phyloP scores from a whole-genome alignment of 35 echinoderm and acorn worm species.

The Strongylocentrotus purpuratus region DNA sequence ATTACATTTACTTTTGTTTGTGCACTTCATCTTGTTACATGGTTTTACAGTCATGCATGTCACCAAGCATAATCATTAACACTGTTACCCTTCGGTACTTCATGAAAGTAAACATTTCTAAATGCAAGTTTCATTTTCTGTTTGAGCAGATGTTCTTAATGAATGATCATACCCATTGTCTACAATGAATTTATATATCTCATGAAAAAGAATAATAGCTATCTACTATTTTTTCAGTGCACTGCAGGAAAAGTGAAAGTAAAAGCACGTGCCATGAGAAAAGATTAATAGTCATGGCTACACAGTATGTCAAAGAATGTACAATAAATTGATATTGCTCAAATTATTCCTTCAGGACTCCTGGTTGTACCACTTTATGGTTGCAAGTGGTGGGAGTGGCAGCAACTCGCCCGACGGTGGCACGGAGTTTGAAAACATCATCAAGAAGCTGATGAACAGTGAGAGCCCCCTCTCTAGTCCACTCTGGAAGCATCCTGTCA shows the following conservation, averaged over 20 bases:
- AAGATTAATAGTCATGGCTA: too few relatives aligned
- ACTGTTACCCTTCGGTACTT: neutral
- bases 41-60: too few relatives aligned
- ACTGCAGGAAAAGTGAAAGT: too few relatives aligned
- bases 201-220: too few relatives aligned
- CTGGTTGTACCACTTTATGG: constrained; percentile 88
- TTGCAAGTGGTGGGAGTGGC: constrained; percentile 80
- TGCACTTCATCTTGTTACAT: neutral
- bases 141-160: neutral
- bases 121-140: neutral
- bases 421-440: constrained; percentile 87
- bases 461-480: constrained; percentile 62
- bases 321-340: too few relatives aligned
- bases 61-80: too few relatives aligned
- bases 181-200: neutral
- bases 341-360: constrained; percentile 69
- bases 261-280: too few relatives aligned
- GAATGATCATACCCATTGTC: neutral
- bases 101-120: neutral
- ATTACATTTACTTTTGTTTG: neutral
- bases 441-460: constrained; percentile 77
- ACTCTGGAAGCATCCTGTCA: constrained; percentile 84
- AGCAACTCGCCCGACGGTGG: constrained; percentile 62
- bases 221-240: too few relatives aligned
- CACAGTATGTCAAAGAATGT: too few relatives aligned